Evolutionary conservation across 2,113 vertebrate species (phyloP).

Genomic region (Scalopus aquaticus): DNA sequence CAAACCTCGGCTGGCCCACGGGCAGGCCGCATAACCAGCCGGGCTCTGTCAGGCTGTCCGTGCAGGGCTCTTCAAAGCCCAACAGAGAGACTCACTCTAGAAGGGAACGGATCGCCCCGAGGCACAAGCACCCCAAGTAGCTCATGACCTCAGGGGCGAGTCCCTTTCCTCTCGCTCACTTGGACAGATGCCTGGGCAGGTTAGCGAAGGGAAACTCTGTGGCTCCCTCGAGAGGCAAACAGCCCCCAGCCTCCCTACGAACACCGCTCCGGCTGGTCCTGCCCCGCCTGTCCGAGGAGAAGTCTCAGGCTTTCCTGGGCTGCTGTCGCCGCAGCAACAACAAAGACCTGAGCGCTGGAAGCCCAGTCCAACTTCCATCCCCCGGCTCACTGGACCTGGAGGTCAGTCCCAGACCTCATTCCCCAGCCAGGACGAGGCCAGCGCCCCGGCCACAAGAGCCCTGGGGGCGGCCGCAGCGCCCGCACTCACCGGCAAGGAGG

Average conservation of each 20-base stretch:
- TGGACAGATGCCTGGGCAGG: background rate
- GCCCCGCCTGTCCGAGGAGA: background rate
- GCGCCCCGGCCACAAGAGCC: too few species aligned
- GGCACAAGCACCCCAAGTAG: background rate
- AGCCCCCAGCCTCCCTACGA: background rate
- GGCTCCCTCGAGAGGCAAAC: background rate
- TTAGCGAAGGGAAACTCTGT: background rate
- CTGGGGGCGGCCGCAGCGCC: too few species aligned
- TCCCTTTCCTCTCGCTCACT: background rate
- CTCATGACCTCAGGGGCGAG: background rate
- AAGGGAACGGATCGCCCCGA: background rate
- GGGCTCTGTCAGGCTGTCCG: background rate
- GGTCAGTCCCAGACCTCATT: background rate
- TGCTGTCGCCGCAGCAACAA: background rate
- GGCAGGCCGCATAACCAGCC: background rate
- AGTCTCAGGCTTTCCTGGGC: background rate
- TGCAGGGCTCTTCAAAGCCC: background rate
- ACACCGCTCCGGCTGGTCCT: background rate
- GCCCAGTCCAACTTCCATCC: background rate
- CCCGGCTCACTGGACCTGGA: background rate
- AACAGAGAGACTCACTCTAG: background rate
- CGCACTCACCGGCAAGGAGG: constrained; percentile 88
- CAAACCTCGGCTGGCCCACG: background rate
- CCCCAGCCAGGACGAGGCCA: background rate
- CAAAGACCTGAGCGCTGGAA: background rate